phyloP scores from a whole-genome alignment of 2,888 invertebrate genomes.

The Caenorhabditis sinica region DNA sequence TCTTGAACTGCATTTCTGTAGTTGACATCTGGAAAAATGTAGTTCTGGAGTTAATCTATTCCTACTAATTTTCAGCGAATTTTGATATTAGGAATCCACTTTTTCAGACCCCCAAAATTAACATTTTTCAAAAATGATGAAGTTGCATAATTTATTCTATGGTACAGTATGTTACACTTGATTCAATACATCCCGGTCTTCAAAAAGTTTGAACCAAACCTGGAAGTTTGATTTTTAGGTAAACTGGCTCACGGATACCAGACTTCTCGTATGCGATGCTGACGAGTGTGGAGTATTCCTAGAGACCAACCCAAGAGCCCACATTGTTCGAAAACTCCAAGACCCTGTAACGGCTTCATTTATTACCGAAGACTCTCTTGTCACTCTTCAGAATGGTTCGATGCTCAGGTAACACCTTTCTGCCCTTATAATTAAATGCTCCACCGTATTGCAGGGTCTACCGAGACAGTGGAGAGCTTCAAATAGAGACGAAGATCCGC shows the following conservation, averaged over 20 bases:
- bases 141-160: too few species aligned
- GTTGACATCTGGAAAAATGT: too few species aligned
- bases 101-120: too few species aligned
- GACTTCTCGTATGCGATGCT: conserved; percentile 69
- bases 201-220: too few species aligned
- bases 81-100: too few species aligned
- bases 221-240: conserved; percentile 64
- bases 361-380: conserved; percentile 43
- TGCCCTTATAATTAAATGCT: background rate
- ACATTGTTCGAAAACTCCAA: conserved; percentile 62
- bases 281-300: conserved; percentile 73
- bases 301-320: conserved; percentile 64
- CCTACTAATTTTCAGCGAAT: too few species aligned
- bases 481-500: conserved; percentile 64
- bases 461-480: conserved; percentile 45
- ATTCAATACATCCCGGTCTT: background rate
- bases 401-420: conserved; percentile 52
- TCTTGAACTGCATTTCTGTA: too few species aligned
- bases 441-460: conserved; percentile 53
- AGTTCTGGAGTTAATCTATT: too few species aligned
- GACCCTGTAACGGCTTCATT: conserved; percentile 66
- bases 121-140: too few species aligned
- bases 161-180: background rate
- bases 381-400: conserved; percentile 63
- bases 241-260: conserved; percentile 73